Evolutionary conservation across 2,888 invertebrate species (phyloP).

Genomic region (Phymatocera aterrima): DNA sequence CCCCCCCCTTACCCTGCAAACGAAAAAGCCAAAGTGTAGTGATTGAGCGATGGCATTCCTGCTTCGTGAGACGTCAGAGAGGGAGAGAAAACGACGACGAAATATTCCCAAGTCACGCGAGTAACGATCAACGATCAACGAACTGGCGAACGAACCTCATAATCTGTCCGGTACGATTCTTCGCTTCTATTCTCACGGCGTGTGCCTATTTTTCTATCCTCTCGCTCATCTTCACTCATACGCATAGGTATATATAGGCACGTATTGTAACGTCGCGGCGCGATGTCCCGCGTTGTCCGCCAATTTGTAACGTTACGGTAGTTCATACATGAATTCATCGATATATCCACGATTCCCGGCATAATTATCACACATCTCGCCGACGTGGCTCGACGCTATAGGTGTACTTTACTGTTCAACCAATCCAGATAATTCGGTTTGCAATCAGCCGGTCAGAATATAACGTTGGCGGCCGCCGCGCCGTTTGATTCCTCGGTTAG

Average conservation of each 20-base stretch:
- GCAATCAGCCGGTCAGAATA: no score
- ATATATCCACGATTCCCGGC: neutral
- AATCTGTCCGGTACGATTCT: constrained; percentile 44
- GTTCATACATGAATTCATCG: neutral
- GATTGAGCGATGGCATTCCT: constrained; percentile 59
- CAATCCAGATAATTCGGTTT: no score
- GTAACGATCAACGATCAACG: constrained; percentile 43
- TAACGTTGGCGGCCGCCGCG: no score
- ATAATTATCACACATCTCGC: neutral
- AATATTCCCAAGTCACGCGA: constrained; percentile 53
- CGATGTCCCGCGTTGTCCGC: no score
- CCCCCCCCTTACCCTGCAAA: neutral
- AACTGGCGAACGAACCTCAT: constrained; percentile 34
- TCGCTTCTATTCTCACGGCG: neutral
- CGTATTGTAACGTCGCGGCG: no score
- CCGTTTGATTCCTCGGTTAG: no score
- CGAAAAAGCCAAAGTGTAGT: constrained; percentile 53
- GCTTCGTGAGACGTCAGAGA: constrained; percentile 35
- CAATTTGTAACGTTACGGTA: neutral
- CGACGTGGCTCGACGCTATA: no score
- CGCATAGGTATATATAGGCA: no score
- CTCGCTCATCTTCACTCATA: no score
- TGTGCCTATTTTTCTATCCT: no score
- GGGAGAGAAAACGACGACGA: constrained; percentile 46
- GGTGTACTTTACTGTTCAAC: neutral